phyloP scores from a whole-genome alignment of 2,113 vertebrate genomes.

The Mungos mungo region DNA sequence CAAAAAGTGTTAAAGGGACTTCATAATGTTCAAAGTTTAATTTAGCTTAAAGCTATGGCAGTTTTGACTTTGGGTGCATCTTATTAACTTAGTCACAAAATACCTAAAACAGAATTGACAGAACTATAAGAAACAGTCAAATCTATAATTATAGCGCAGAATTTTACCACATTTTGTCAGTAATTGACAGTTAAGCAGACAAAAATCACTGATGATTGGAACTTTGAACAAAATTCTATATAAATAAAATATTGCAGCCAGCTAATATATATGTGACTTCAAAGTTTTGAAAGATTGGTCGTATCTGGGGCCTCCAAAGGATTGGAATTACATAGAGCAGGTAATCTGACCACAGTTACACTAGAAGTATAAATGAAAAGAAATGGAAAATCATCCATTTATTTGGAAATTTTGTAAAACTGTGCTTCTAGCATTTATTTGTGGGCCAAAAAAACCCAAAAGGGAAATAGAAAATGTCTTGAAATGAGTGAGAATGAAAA shows the following conservation, averaged over 20 bases:
- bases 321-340: not conserved
- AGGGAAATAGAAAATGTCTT: conserved; percentile 4
- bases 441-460: not conserved
- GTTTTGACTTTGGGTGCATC: not conserved
- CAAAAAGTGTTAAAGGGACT: not conserved
- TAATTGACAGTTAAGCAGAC: conserved; percentile 25
- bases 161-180: not conserved
- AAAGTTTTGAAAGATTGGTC: conserved; percentile 7
- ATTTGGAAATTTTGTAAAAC: conserved; percentile 19
- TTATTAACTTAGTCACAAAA: not conserved
- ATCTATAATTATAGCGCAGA: conserved; percentile 7
- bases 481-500: not conserved
- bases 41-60: not conserved
- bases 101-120: not conserved
- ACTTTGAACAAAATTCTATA: not conserved
- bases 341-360: not conserved
- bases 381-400: not conserved
- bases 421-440: not conserved
- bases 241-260: not conserved
- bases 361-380: conserved; percentile 35
- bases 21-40: not conserved
- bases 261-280: not conserved
- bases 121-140: not conserved
- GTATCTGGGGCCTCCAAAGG: not conserved
- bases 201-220: not conserved